A percentile compares a stretch with the other conserved stretches of the same genome.
Evolutionary conservation across 2,113 vertebrate species (phyloP).

Genomic region (Psettodes erumei): DNA sequence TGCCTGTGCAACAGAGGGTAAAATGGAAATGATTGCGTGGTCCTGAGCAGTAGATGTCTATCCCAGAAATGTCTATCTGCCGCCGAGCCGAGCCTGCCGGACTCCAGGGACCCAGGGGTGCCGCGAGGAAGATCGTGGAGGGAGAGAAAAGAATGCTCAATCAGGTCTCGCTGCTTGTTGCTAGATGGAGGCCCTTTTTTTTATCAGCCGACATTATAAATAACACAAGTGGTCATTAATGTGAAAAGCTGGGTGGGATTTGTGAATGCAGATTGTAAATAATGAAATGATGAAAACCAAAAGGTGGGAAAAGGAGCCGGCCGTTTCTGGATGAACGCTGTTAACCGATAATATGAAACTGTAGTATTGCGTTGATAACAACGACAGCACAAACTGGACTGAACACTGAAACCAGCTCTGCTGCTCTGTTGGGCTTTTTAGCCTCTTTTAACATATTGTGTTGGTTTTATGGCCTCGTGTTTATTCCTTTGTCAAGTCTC

Average conservation of each 20-base stretch:
- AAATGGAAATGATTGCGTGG: constrained; percentile 85
- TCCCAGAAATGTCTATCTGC: constrained; percentile 81
- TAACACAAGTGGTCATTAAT: constrained; percentile 49
- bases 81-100: constrained; percentile 70
- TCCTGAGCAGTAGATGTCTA: constrained; percentile 79
- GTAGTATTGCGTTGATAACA: not conserved
- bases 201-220: constrained; percentile 47
- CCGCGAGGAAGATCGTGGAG: constrained; percentile 53
- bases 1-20: constrained; percentile 81
- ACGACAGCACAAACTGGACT: too few species aligned
- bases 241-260: constrained; percentile 16
- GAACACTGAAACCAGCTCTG: not conserved
- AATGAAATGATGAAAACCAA: not conserved
- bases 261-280: not conserved
- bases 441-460: not conserved
- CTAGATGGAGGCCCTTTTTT: constrained; percentile 48
- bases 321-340: not conserved
- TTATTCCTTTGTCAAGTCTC: too few species aligned
- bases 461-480: not conserved
- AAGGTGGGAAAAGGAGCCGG: not conserved
- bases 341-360: not conserved
- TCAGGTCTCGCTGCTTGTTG: constrained; percentile 36
- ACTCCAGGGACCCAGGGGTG: constrained; percentile 66
- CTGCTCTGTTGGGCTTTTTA: too few species aligned
- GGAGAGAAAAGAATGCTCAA: constrained; percentile 33